phyloP scores from a whole-genome alignment of 1,140 invertebrate species.

The Heliconius melpomene region DNA sequence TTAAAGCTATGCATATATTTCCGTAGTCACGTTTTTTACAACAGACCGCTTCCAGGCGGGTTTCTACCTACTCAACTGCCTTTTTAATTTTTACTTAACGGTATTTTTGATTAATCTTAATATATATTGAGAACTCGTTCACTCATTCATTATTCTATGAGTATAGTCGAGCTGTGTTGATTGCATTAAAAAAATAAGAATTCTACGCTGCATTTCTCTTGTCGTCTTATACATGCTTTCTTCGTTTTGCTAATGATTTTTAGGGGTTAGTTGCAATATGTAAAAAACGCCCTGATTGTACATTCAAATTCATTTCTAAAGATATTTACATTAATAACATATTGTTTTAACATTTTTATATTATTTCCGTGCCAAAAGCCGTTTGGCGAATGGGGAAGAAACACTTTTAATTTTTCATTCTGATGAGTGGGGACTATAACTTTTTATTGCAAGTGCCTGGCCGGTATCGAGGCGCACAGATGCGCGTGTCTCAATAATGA shows the following conservation, averaged over 20 bases:
- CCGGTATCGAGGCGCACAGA: conserved; percentile 40
- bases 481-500: conserved; percentile 69
- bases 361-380: not conserved
- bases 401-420: conserved; percentile 28
- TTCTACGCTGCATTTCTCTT: too few species aligned
- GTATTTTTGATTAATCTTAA: not conserved
- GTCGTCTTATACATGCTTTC: too few species aligned
- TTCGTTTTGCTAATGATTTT: too few species aligned
- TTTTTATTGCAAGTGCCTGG: conserved; percentile 35
- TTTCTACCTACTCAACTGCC: conserved; percentile 21
- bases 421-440: conserved; percentile 35
- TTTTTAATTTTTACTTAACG: conserved; percentile 8
- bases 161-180: too few species aligned
- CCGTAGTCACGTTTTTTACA: conserved; percentile 40
- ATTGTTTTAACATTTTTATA: too few species aligned
- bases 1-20: conserved; percentile 41
- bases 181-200: too few species aligned
- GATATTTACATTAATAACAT: too few species aligned
- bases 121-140: not conserved
- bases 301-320: too few species aligned
- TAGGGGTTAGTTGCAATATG: too few species aligned
- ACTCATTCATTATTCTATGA: too few species aligned
- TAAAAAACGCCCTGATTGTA: too few species aligned
- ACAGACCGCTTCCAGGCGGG: conserved; percentile 32
- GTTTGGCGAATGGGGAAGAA: conserved; percentile 19